Evolutionary conservation across 1,140 invertebrate species (phyloP), one percentile per base, ranked within the genome.

Genomic region (Metaphire vulgaris): DNA sequence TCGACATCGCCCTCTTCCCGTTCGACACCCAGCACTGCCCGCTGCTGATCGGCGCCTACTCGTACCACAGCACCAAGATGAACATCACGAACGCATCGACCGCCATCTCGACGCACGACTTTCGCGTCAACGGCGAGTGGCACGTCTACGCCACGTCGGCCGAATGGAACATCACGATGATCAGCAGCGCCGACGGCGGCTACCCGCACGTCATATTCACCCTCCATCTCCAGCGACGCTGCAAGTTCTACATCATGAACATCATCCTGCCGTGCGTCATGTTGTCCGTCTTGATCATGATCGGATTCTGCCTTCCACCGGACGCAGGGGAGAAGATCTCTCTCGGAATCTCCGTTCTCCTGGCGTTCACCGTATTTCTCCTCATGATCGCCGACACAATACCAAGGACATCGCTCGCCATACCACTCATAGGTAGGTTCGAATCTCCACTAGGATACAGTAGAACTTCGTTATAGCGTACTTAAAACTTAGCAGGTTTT

Each of bases 1-100:
- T 77, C 75, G 93, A 96, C 83, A 97, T 97, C 68, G 66, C 28
- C 29, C 30, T 64, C 68, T 74, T 73, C 91, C 91, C 91, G 0
- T 90, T 89, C 76, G 91, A 92, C 81, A 84, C 83, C n/a, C 91
- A 92, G 80, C 85, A 81, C 91, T 91, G 31, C 30, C 75, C 29
- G 72, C 72, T 33, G 72, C 75, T 26, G 72, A 76, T n/a, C n/a
- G n/a, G n/a, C n/a, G n/a, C n/a, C n/a, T n/a, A n/a, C n/a, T n/a
- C n/a, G n/a, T n/a, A n/a, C 56, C 41, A 72, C 69, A 74, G 67
- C n/a, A 74, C 33, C 26, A 76, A 76, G 56, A 76, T 76, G 75
- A 76, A 76, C 75, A 76, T 76, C 69, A 76, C 75, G 6, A 76
- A 76, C 69, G 68, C 30, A 6, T 76, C 75, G 32, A 30, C 31